Percentiles rank a stretch among this genome's conserved stretches.
These are phyloP conservation scores for Helogale parvula DNA, from an alignment of 2,113 vertebrate genomes.

Conservation along the genomic window DNA sequence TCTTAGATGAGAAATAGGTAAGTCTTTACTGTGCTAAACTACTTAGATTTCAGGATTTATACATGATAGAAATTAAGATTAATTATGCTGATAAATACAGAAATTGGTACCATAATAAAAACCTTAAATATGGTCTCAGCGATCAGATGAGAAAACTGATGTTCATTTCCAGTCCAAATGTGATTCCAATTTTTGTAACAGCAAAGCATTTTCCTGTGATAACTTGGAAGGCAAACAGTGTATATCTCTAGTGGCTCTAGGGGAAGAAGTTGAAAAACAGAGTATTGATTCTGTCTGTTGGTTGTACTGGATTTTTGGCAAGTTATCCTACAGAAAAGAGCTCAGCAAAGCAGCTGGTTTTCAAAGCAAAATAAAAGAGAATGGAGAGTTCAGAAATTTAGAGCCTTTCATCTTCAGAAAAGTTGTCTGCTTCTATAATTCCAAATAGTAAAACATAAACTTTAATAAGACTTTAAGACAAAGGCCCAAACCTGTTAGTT, in stretches of 20 bases:
- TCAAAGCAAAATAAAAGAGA: not conserved
- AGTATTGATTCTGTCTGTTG: not conserved
- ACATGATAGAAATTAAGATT: not conserved
- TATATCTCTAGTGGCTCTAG: not conserved
- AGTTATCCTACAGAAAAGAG: not conserved
- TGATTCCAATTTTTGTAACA: not conserved
- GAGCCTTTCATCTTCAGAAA: not conserved
- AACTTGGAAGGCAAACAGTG: not conserved
- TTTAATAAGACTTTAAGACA: not conserved
- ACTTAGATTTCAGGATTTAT: not conserved
- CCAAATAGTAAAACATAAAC: not conserved
- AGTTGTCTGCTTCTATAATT: not conserved
- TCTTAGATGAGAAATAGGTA: not conserved
- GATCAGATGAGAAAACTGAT: not conserved
- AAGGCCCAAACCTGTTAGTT: not conserved
- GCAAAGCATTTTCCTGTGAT: not conserved
- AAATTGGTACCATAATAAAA: not conserved
- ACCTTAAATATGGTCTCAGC: not conserved
- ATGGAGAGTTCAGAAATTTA: not conserved
- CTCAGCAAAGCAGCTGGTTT: not conserved
- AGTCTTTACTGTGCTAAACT: not conserved
- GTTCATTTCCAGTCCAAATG: not conserved
- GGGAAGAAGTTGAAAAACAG: not conserved
- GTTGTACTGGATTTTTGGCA: not conserved
- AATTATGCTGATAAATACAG: not conserved